phyloP scores from a whole-genome alignment of 2,113 vertebrate species.

The Microcebus lehilahytsara region DNA sequence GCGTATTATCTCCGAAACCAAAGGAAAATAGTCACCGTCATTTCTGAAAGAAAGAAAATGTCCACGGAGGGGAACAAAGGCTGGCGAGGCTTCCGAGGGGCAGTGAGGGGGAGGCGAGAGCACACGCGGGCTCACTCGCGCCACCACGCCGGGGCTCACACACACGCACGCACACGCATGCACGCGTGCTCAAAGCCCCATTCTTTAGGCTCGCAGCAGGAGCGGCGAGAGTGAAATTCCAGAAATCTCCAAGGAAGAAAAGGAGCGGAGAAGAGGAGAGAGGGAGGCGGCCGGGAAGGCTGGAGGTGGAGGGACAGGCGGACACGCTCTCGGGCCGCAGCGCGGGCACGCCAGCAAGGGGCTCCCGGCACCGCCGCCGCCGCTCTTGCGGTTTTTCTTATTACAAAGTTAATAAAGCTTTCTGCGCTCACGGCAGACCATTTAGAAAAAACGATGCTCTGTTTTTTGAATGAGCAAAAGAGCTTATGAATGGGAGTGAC shows the following conservation, averaged over 20 bases:
- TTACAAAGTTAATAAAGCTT: neutral
- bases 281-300: neutral
- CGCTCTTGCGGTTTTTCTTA: fast-evolving
- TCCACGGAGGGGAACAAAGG: neutral
- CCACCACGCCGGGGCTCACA: neutral
- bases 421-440: neutral
- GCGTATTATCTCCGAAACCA: neutral
- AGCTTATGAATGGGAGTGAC: conserved; percentile 9
- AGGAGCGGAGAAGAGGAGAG: neutral
- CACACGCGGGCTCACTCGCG: neutral
- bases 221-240: conserved; percentile 41
- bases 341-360: fast-evolving
- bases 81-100: neutral
- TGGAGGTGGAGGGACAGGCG: neutral
- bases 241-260: conserved; percentile 51
- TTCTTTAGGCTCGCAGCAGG: neutral
- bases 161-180: neutral
- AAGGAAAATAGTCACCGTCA: conserved; percentile 53
- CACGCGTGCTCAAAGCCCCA: neutral
- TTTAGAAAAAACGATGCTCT: neutral
- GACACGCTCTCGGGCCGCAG: neutral
- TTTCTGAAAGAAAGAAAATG: conserved; percentile 43
- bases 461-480: conserved; percentile 51
- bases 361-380: fast-evolving
- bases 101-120: fast-evolving